Evolutionary conservation across 2,888 invertebrate genomes (phyloP), one percentile per base, ranked within the genome.

Genomic region (Epsilonema sp.): DNA sequence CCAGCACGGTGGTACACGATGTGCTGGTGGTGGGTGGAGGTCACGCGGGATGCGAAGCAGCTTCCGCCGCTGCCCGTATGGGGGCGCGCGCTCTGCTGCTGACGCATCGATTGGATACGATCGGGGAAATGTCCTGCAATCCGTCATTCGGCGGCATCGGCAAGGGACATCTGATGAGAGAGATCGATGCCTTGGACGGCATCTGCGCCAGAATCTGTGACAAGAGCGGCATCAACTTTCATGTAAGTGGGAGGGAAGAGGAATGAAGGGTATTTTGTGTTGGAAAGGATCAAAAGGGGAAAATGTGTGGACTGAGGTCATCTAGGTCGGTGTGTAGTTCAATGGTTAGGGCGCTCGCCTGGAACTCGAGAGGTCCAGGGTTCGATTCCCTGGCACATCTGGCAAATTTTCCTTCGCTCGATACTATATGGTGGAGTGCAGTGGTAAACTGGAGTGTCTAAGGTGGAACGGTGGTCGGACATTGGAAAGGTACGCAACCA

Each of bases 51-150:
- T 78, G 79, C 4, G 86, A 87, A 67, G 85, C 84, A 1, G 81
- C 79, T 58, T 73, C 79, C 38, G 84, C 84, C 3, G 76, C 86
- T 1, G 78, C 82, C 1, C 71, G 86, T 59, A 82, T 82, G 78
- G 82, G 83, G 8, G 78, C 77, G 1, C 73, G 71, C 51, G 85
- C 85, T 0, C 63, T 84, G 42, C 70, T 87, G 26, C 71, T 86
- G 8, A 87, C 85, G 0, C 85, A 86, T 57, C 84, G 83, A 59
- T 74, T 76, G 56, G 76, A 76, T 55, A 82, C 83, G 2, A 76
- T 87, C 51, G 86, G 82, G 25, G 84, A 82, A 68, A 87, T 87
- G 86, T 83, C 84, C 0, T 86, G 87, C 61, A 87, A 87, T 69
- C 86, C 87, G 21, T 81, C 84, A 0, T 87, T 87, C 69, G 86